phyloP scores from a whole-genome alignment of 2,888 invertebrate genomes.

The Chaetogeoica ovagalla region DNA sequence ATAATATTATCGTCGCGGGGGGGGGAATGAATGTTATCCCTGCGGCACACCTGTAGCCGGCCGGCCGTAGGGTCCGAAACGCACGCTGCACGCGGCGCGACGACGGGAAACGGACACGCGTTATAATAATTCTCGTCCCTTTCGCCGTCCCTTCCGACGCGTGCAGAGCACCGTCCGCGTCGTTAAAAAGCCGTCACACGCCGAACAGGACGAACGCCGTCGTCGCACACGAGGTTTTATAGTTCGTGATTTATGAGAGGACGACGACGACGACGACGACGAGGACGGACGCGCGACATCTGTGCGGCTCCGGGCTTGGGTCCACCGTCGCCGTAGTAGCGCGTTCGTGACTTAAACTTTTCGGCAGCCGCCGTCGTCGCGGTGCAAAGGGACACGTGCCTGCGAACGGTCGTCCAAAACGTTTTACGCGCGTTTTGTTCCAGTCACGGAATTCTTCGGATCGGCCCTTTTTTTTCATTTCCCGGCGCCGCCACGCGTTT shows the following conservation, averaged over 20 bases:
- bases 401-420: constrained; percentile 7
- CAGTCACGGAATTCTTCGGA: too few relatives aligned
- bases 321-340: neutral
- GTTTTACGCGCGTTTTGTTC: neutral
- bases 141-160: too few relatives aligned
- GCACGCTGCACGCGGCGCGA: constrained; percentile 10
- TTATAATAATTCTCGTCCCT: neutral
- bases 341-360: constrained; percentile 44
- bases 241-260: constrained; percentile 46
- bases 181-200: constrained; percentile 48
- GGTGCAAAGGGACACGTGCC: neutral
- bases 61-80: constrained; percentile 5
- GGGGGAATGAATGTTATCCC: neutral
- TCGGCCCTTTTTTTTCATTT: too few relatives aligned
- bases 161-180: constrained; percentile 13
- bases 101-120: neutral
- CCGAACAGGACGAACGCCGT: neutral
- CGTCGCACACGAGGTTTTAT: constrained; percentile 16
- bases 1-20: neutral
- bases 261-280: constrained; percentile 14
- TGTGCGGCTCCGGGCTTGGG: constrained; percentile 7
- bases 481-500: too few relatives aligned
- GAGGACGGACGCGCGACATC: neutral
- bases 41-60: constrained; percentile 45
- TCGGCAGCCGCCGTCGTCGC: too few relatives aligned